Evolutionary conservation across 2,888 invertebrate genomes (phyloP), one percentile per base, ranked within the genome.

Genomic region (Agonopterix arenella): DNA sequence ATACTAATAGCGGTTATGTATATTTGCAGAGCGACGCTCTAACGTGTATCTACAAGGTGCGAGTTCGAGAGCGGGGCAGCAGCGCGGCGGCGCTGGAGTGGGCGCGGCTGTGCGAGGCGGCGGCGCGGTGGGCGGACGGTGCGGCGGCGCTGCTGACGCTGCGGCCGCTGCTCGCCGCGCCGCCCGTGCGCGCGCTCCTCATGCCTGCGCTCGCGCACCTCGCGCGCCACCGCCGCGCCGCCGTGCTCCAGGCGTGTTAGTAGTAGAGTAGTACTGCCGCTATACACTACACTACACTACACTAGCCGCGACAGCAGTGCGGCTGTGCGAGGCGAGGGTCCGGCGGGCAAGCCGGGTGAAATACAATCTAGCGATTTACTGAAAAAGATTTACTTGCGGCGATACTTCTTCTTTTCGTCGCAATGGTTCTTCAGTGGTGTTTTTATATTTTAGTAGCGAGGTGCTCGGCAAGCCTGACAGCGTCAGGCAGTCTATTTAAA

Each of bases 201-300:
- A 53, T 84, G 66, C 78, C 82, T 1, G 84, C 84, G 1, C 46
- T 85, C 0, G 85, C 84, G n/a, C 76, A 81, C 62, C 78, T 82
- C 9, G 84, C 86, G 1, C 68, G 75, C 45, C 76, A 81, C 46
- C 77, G 81, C 5, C 61, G 82, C 3, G 52, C 59, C 47, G 55
- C 73, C 1, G 79, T 81, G 54, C 58, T 85, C 48, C 80, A 80
- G 51, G 73, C 79, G 0, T 60, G 85, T 86, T 5, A 74, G 79
- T 66, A 7, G 11, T 13, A 13, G n/a, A n/a, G 13, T 28, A 8
- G 16, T 40, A 9, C 4, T 18, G 18, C 16, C 16, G 16, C 16
- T 16, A 18, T 18, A n/a, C 11, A 43, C 11, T 43, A 43, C 11
- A 43, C 9, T 38, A 38, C 8, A 38, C 5, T 28, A 28, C 28